phyloP scores from a whole-genome alignment of 2,797 vertebrate species.

The Falco cherrug region DNA sequence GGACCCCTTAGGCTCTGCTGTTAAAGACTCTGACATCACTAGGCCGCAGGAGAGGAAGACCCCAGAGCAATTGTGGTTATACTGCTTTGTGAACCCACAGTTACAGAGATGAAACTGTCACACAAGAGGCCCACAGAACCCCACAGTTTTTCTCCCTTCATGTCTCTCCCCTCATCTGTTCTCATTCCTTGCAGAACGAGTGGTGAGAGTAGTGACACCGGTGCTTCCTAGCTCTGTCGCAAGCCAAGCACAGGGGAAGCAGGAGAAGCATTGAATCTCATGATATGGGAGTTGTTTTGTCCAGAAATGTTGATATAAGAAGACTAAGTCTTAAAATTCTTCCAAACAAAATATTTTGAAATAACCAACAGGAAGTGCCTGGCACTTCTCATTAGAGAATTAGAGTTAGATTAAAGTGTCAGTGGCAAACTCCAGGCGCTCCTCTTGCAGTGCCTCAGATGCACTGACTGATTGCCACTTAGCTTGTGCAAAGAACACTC shows the following conservation, averaged over 20 bases:
- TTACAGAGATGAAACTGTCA: not conserved
- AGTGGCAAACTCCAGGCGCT: not conserved
- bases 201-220: not conserved
- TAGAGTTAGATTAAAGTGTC: not conserved
- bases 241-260: not conserved
- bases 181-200: not conserved
- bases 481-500: not conserved
- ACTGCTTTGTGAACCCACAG: not conserved
- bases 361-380: not conserved
- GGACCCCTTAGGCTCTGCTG: not conserved
- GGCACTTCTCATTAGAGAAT: not conserved
- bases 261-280: not conserved
- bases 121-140: not conserved
- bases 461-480: not conserved
- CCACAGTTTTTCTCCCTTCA: not conserved
- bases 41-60: not conserved
- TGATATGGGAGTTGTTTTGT: not conserved
- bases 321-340: not conserved
- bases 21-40: not conserved
- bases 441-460: not conserved
- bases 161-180: not conserved
- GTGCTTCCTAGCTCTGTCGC: not conserved
- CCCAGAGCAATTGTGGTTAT: not conserved
- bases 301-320: conserved; percentile 3
- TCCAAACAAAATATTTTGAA: conserved; percentile 14